Conservation (phyloP, 2,888 invertebrate genomes). For the Ceramica pisi region DNA sequence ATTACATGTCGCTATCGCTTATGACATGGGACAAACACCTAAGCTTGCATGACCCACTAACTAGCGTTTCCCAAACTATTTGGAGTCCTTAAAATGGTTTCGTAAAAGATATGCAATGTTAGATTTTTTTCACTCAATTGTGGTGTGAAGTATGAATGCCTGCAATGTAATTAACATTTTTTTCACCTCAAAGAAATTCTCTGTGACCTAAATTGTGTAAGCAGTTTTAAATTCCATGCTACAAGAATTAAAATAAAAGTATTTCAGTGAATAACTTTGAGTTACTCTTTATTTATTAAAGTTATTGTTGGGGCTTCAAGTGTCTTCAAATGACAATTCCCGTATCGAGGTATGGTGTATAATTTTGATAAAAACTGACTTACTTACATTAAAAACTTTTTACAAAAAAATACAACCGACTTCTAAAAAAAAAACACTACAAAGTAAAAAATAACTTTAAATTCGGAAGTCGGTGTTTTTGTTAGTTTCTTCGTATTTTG, state of each 20-base stretch:
- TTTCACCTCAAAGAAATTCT: not conserved
- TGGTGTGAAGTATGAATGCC: constrained; percentile 20
- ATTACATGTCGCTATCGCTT: constrained; percentile 22
- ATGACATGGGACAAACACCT: constrained; percentile 55
- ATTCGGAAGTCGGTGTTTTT: too few relatives aligned
- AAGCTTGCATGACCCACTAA: constrained; percentile 71
- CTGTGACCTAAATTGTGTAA: not conserved
- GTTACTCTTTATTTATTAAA: too few relatives aligned
- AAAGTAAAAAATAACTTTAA: too few relatives aligned
- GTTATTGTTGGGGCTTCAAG: too few relatives aligned
- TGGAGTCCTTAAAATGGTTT: constrained; percentile 61
- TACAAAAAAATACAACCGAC: too few relatives aligned
- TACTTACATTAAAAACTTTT: too few relatives aligned
- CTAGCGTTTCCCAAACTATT: constrained; percentile 70
- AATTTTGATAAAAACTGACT: too few relatives aligned
- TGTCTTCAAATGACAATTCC: too few relatives aligned
- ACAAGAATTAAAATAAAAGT: not conserved
- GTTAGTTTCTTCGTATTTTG: too few relatives aligned
- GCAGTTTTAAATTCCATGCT: not conserved
- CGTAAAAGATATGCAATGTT: constrained; percentile 35
- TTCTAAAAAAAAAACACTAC: too few relatives aligned
- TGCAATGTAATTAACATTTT: constrained; percentile 37
- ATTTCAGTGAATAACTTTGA: not conserved
- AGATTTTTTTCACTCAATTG: constrained; percentile 8
- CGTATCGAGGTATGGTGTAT: too few relatives aligned